Conservation (phyloP, 2,797 vertebrate genomes). For the Psittacula echo region DNA sequence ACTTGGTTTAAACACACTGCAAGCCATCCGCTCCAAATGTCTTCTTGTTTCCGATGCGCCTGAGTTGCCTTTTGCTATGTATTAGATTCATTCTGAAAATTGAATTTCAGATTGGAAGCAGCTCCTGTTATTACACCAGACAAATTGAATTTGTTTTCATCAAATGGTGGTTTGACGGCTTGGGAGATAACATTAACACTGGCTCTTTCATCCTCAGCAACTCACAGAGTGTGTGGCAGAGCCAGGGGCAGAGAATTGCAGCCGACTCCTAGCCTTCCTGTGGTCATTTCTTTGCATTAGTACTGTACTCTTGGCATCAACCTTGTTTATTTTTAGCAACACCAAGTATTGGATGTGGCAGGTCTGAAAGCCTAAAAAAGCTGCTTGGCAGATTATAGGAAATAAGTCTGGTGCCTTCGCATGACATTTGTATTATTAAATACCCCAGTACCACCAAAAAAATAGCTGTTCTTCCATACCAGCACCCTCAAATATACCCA, state of each 20-base stretch:
- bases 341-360: neutral
- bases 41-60: constrained; percentile 34
- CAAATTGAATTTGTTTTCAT: constrained; percentile 69
- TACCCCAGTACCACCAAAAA: neutral
- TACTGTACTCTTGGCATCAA: neutral
- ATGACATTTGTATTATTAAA: neutral
- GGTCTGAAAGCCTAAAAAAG: neutral
- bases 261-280: neutral
- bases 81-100: constrained; percentile 46
- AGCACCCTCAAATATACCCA: neutral
- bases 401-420: neutral
- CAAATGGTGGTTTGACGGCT: constrained; percentile 1
- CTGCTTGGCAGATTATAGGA: neutral
- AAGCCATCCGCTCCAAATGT: constrained; percentile 21
- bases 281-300: constrained; percentile 16
- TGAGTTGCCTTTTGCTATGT: constrained; percentile 54
- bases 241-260: neutral
- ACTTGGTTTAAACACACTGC: neutral
- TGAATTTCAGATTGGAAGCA: constrained; percentile 64
- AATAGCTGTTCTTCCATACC: neutral
- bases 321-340: neutral
- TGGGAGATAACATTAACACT: constrained; percentile 28
- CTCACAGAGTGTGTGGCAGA: neutral
- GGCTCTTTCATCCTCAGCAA: constrained; percentile 20
- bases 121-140: constrained; percentile 44